Base-by-base conservation (phyloP, 2,113 vertebrate genomes). In the Mesoclemmys tuberculata region DNA sequence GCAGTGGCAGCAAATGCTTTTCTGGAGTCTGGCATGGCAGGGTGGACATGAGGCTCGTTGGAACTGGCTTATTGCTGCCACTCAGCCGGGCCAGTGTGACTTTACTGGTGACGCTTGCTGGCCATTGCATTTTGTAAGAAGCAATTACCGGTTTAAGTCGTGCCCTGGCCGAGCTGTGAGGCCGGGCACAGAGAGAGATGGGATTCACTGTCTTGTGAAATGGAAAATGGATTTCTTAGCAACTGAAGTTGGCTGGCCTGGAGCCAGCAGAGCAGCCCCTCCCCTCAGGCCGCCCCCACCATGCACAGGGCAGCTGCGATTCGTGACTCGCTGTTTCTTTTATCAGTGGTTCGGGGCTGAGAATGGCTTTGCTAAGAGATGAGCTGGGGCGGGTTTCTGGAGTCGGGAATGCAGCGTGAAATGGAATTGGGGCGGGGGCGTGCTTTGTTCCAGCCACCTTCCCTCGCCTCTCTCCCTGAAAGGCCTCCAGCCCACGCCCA, bases 21-120 rank as follows among this genome's bases (percentile, higher is more conserved):
- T 68, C 38, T 19, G 27, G 29, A 26, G 46, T 54, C 41, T 55
- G 27, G 16, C 38, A 31, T 26, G n/a, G 44, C 58, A 26, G 79
- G 48, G 55, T 5, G 8, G 48, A 54, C 51, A 82, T 64, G 38
- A 80, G n/a, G 51, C 48, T 48, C n/a, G 58, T 0, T 1, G n/a
- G 46, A 18, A 55, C 44, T 22, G 0, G 0, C 22, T 82, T 61
- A 4, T 55, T 74, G 82, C 64, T 84, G 38, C 7, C 1, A 0
- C 61, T 90, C 68, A 13, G 1, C 52, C 68, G 27, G 38, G 84
- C 51, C 8, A 0, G 55, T 4, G 58, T 18, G 61, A 10, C 58
- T 52, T 19, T 61, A 82, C 29, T 89, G 68, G 0, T 35, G 49
- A 16, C 35, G 4, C 10, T 61, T 78, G 10, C 61, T 54, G 46